Percentiles rank a stretch among this genome's conserved stretches.
Evolutionary conservation across 1,140 invertebrate species (phyloP).

Genomic region (roundworm (Caenorhabditis elegans)): WBcel235 BX284602.5:9614501-9615000

Average conservation of each 20-base stretch:
- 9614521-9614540: too few relatives aligned
- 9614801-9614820: too few relatives aligned
- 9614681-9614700: too few relatives aligned
- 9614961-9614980: not conserved
- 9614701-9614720: too few relatives aligned
- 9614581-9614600: not conserved
- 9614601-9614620: not conserved
- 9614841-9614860: not conserved
- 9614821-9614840: not conserved
- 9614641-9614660: too few relatives aligned
- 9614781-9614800: not conserved
- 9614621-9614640: too few relatives aligned
- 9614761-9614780: slow-evolving; percentile 10
- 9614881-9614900: slow-evolving; percentile 1
- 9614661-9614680: too few relatives aligned
- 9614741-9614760: not conserved
- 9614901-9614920: not conserved
- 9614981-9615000: too few relatives aligned
- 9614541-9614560: too few relatives aligned
- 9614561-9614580: too few relatives aligned
- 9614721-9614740: not conserved
- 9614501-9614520: too few relatives aligned
- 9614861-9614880: not conserved
- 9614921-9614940: not conserved
- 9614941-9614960: not conserved